Base-by-base conservation (phyloP, 2,888 invertebrate species). In the Harmothoe impar region DNA sequence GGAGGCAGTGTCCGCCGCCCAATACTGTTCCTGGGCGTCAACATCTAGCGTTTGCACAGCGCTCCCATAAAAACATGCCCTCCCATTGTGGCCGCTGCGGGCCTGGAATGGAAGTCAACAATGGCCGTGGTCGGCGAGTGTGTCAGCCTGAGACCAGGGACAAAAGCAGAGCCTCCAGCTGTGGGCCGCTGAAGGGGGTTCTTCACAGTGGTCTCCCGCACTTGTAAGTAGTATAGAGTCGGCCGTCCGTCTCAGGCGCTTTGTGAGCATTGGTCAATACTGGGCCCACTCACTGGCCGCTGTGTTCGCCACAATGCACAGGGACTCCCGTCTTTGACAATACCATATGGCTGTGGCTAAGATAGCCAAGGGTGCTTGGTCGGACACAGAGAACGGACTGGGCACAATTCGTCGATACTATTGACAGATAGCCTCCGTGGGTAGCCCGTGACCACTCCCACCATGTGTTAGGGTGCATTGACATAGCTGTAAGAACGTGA, bases 191-290 rank as follows among this genome's bases (percentile, higher is more conserved):
- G 81, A 43, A 81, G 81, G 81, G 81, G 81, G 81, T 81, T 81
- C 81, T 81, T 81, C 35, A 81, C 33, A 7, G 35, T 10, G 23
- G 81, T 81, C 35, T 43, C 81, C 33, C 35, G 43, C 81, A 81
- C 33, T 81, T 81, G 81, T 81, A 81, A 81, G 81, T 81, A 81
- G 81, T 43, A 81, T 81, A 81, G 81, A 81, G 81, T 81, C 43
- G 81, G 81, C 43, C 35, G n/a, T 43, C 43, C 43, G 81, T 81
- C 81, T 81, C 81, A 43, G 81, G 81, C 81, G 81, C 81, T 23
- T 81, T 81, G 33, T 43, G 43, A 43, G 43, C 43, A 43, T 43
- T 43, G 43, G 43, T 43, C 43, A 43, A 43, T 43, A 43, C 43
- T 43, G 33, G 33, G 35, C 35, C 20, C 81, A n/a, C 33, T 81